Percentiles rank a stretch among this genome's conserved stretches.
phyloP scores from a whole-genome alignment of 2,113 vertebrate genomes.

The Cnemophilus loriae region DNA sequence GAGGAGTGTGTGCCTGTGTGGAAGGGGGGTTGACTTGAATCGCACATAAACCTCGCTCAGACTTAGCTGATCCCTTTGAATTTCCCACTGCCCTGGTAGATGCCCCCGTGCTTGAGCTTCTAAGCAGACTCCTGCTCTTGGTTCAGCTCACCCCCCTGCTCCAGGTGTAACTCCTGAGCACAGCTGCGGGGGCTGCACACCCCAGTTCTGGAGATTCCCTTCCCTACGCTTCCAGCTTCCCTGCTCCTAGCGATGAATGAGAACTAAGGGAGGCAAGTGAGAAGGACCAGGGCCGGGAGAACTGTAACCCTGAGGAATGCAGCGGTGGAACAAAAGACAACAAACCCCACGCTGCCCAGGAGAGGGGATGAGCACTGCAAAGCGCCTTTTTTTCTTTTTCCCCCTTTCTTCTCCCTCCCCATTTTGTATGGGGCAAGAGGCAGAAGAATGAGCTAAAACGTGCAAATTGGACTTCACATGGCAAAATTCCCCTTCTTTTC shows the following conservation, averaged over 20 bases:
- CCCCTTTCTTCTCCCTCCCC: neutral
- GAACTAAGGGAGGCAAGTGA: neutral
- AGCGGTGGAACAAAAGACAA: conserved; percentile 56
- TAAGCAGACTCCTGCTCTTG: neutral
- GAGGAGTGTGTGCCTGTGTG: neutral
- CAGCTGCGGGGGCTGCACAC: neutral
- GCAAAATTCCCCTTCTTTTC: conserved; percentile 51
- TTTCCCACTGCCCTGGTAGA: neutral
- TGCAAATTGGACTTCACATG: conserved; percentile 25
- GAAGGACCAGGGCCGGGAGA: neutral
- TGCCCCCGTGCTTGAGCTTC: neutral
- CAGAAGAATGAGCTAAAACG: conserved; percentile 55
- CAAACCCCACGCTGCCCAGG: neutral
- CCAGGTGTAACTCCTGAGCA: conserved; percentile 1
- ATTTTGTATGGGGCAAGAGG: neutral
- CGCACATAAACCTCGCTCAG: neutral
- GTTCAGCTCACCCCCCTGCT: neutral
- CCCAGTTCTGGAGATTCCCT: neutral
- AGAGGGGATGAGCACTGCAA: neutral
- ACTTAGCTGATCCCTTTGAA: neutral
- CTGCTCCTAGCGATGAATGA: neutral
- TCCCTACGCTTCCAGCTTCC: neutral
- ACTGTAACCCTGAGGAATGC: conserved; percentile 31
- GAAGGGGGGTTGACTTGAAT: neutral
- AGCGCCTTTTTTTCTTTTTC: neutral